Evolutionary conservation across 2,888 invertebrate species (phyloP).

Genomic region (Yponomeuta evonymella): DNA sequence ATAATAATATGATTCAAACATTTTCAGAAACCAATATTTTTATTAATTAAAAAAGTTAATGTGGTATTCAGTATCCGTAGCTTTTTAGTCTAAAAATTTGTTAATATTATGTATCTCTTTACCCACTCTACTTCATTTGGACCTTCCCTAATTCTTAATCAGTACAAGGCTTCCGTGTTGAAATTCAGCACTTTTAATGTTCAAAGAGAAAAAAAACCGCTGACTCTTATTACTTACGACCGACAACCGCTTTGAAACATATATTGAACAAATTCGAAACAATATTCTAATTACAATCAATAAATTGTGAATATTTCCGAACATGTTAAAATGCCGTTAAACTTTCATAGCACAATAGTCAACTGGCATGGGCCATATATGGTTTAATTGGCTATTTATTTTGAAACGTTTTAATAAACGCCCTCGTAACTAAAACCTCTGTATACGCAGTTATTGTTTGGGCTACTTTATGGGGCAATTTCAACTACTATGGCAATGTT

Average conservation of each 20-base stretch:
- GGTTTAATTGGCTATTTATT: neutral
- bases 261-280: neutral
- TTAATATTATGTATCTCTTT: no score
- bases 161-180: no score
- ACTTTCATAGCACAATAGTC: neutral
- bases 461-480: constrained; percentile 2
- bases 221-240: no score
- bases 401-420: neutral
- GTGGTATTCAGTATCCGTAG: no score
- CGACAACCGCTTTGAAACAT: neutral
- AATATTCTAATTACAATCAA: neutral
- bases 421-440: neutral
- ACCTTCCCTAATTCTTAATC: no score
- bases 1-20: no score
- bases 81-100: no score
- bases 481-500: constrained; percentile 4
- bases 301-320: neutral
- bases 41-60: no score
- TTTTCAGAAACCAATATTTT: no score
- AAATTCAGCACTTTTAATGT: no score
- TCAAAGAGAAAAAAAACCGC: no score
- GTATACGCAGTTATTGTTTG: constrained; percentile 4
- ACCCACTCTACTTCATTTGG: no score
- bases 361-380: neutral
- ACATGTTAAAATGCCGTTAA: neutral